Conservation (phyloP, 2,797 vertebrate genomes). For the Gallinago solitaria region DNA sequence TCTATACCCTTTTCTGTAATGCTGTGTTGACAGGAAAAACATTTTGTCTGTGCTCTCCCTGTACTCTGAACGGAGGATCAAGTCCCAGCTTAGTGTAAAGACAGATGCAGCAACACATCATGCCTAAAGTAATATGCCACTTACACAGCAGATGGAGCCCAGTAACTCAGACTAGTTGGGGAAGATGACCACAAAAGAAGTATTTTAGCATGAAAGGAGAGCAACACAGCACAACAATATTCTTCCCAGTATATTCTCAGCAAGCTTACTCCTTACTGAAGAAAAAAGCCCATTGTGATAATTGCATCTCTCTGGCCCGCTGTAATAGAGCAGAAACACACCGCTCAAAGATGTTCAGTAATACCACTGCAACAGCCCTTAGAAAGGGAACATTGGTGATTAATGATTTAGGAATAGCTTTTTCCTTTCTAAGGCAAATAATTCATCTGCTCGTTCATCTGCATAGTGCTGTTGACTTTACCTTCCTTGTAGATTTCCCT, state of each 20-base stretch:
- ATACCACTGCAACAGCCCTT: background rate
- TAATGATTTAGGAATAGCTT: background rate
- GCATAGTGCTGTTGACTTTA: background rate
- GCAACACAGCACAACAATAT: background rate
- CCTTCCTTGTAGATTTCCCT: background rate
- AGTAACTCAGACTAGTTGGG: background rate
- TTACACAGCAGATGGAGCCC: constrained; percentile 13
- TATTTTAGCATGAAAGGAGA: background rate
- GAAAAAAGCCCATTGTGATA: background rate
- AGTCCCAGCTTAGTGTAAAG: background rate
- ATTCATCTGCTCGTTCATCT: background rate
- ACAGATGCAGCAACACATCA: background rate
- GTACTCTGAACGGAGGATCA: background rate
- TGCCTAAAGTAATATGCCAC: background rate
- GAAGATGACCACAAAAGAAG: background rate
- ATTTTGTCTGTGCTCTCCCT: background rate
- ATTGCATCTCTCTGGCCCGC: background rate
- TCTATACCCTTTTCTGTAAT: background rate
- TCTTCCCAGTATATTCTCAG: background rate
- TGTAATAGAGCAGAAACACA: background rate
- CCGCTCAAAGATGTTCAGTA: background rate
- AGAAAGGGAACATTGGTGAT: background rate
- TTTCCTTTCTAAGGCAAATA: background rate
- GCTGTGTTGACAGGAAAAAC: background rate
- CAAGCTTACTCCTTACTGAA: background rate